Evolutionary conservation across 2,888 invertebrate species (phyloP).

Genomic region (Schrankia costaestrigalis): DNA sequence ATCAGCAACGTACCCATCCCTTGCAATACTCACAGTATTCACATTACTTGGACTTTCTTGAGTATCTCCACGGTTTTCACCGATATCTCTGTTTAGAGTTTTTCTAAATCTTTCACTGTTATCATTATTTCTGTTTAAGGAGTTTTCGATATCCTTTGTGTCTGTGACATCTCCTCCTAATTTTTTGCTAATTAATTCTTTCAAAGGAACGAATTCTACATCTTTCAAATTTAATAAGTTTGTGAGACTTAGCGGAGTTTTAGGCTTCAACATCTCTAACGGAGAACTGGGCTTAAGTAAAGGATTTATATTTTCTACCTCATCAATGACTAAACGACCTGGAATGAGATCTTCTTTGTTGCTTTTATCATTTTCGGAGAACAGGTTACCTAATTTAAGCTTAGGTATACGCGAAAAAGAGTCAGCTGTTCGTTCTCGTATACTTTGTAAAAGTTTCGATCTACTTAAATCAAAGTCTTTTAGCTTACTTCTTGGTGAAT

Average conservation of each 20-base stretch:
- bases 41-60: too few species aligned
- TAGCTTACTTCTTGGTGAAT: conserved; percentile 7
- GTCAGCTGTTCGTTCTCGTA: conserved; percentile 1
- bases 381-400: conserved; percentile 16
- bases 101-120: conserved; percentile 1
- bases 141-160: neutral
- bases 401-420: conserved; percentile 23
- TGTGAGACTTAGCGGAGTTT: conserved; percentile 30
- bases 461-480: conserved; percentile 9
- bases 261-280: neutral
- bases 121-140: neutral
- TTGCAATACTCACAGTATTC: too few species aligned
- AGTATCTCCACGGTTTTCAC: too few species aligned
- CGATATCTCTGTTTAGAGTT: too few species aligned
- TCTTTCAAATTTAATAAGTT: conserved; percentile 51
- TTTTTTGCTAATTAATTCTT: conserved; percentile 27
- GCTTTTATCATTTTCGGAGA: conserved; percentile 4
- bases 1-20: too few species aligned
- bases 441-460: conserved; percentile 5
- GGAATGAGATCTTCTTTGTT: conserved; percentile 18
- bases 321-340: conserved; percentile 21
- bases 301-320: conserved; percentile 15
- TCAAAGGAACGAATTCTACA: conserved; percentile 35
- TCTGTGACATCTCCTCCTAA: conserved; percentile 9
- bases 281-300: conserved; percentile 1